Evolutionary conservation across 2,113 vertebrate species (phyloP).

Genomic region (Neoarius graeffei): DNA sequence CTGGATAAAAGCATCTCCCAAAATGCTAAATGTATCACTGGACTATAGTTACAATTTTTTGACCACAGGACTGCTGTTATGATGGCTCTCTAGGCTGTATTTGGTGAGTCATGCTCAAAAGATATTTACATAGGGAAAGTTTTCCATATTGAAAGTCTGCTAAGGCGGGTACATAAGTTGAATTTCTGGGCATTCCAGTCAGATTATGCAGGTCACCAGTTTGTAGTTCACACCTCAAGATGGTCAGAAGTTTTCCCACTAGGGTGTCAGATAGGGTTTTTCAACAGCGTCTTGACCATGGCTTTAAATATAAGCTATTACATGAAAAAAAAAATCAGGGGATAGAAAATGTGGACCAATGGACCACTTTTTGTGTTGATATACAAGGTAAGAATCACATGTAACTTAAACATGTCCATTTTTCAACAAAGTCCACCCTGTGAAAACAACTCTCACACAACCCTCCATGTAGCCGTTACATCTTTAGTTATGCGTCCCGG

Average conservation of each 20-base stretch:
- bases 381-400: neutral
- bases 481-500: neutral
- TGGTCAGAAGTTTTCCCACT: neutral
- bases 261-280: neutral
- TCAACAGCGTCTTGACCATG: neutral
- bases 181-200: neutral
- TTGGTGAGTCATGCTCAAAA: neutral
- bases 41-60: neutral
- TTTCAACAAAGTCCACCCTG: neutral
- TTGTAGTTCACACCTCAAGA: neutral
- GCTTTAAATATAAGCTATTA: neutral
- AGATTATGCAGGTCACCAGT: neutral
- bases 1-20: neutral
- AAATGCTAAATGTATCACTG: neutral
- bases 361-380: neutral
- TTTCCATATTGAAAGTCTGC: neutral
- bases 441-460: neutral
- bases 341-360: neutral
- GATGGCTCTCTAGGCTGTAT: neutral
- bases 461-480: neutral
- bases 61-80: neutral
- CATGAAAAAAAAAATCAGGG: neutral
- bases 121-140: neutral
- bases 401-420: neutral
- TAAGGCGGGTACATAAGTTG: neutral